A percentile compares a stretch with the other conserved stretches of the same genome.
Conservation (phyloP, 1,140 invertebrate species). For the Panulirus ornatus region DNA sequence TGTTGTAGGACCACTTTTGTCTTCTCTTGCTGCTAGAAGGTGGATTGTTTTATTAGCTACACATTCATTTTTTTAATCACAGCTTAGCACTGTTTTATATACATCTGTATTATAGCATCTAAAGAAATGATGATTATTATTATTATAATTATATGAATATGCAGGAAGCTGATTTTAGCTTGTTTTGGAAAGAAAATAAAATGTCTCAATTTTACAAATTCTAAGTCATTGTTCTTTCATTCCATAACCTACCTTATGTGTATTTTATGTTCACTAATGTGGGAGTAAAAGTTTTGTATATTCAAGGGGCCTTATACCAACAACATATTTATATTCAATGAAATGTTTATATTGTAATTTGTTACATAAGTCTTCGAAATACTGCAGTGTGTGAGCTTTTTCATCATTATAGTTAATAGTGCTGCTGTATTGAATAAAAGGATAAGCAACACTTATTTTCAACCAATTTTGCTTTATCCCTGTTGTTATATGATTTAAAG, state of each 20-base stretch:
- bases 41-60: slow-evolving; percentile 70
- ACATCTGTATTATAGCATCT: slow-evolving; percentile 70
- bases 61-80: slow-evolving; percentile 64
- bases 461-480: slow-evolving; percentile 15
- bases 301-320: slow-evolving; percentile 4
- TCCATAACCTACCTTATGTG: slow-evolving; percentile 45
- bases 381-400: background rate
- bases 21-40: slow-evolving; percentile 66
- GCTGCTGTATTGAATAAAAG: slow-evolving; percentile 31
- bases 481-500: too few species aligned
- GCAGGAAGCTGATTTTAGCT: slow-evolving; percentile 71
- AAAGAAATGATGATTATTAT: slow-evolving; percentile 69
- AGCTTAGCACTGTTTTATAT: slow-evolving; percentile 74
- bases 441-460: background rate
- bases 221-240: slow-evolving; percentile 63
- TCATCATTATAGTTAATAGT: background rate
- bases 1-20: slow-evolving; percentile 43
- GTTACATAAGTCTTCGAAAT: background rate
- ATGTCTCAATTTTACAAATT: slow-evolving; percentile 68
- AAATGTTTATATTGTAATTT: background rate
- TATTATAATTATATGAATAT: slow-evolving; percentile 68
- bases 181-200: slow-evolving; percentile 69
- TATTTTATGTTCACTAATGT: background rate
- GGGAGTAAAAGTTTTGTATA: slow-evolving; percentile 4
- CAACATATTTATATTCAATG: background rate